A percentile compares a stretch with the other conserved stretches of the same genome.
Conservation (phyloP, 2,113 vertebrate genomes). For the Forbesichthys papilliferus region DNA sequence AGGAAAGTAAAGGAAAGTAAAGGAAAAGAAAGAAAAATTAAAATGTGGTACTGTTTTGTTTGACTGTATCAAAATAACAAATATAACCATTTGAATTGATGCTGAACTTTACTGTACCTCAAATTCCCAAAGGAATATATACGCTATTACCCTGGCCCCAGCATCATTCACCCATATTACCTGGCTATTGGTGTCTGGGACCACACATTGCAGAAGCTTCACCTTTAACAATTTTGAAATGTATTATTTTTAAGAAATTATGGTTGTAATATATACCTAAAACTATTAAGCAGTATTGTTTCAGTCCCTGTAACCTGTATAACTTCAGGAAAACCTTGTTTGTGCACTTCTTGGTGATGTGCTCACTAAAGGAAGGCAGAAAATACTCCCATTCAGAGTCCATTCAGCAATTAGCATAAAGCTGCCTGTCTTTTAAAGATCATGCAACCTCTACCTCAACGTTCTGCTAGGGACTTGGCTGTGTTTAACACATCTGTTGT, state of each 20-base stretch:
- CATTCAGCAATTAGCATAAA: constrained; percentile 72
- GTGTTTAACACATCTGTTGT: constrained; percentile 83
- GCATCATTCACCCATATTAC: constrained; percentile 24
- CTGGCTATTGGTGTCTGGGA: constrained; percentile 21
- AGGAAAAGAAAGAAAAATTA: no score
- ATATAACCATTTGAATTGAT: no score
- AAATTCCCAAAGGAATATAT: constrained; percentile 56
- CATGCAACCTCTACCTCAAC: constrained; percentile 28
- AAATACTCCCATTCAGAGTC: constrained; percentile 45
- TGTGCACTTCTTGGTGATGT: constrained; percentile 49
- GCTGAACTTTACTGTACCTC: neutral
- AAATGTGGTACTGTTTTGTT: no score
- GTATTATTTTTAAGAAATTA: neutral
- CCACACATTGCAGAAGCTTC: neutral
- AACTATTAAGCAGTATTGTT: neutral
- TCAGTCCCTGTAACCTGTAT: constrained; percentile 41
- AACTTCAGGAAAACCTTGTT: constrained; percentile 10
- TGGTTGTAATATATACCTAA: neutral
- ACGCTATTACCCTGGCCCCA: constrained; percentile 26
- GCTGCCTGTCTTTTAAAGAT: constrained; percentile 53
- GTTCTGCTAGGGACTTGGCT: constrained; percentile 50
- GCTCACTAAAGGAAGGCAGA: constrained; percentile 24
- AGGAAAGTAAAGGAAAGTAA: no score
- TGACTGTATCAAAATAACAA: neutral
- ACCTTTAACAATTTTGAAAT: neutral